A percentile compares a stretch with the other conserved stretches of the same genome.
phyloP scores from a whole-genome alignment of 2,888 invertebrate genomes.

The Spicauda simplicius region DNA sequence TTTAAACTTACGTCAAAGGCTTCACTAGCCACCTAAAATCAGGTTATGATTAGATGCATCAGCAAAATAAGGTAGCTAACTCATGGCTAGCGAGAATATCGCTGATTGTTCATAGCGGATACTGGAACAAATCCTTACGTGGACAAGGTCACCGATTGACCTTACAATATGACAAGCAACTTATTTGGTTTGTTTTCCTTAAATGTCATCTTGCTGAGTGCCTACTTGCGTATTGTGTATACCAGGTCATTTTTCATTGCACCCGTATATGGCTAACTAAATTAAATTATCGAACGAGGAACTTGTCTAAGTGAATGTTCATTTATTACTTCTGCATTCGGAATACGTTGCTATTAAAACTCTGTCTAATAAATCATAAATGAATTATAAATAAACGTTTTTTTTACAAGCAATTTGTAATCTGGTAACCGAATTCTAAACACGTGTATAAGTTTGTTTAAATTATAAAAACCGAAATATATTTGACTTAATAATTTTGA shows the following conservation, averaged over 20 bases:
- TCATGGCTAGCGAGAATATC: neutral
- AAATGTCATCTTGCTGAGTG: conserved; percentile 17
- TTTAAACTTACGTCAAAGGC: too few species aligned
- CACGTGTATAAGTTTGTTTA: too few species aligned
- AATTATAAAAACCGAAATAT: too few species aligned
- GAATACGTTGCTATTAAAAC: neutral
- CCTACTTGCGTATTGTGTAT: neutral
- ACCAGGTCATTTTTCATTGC: conserved; percentile 4
- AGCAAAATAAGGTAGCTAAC: neutral
- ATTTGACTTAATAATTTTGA: too few species aligned
- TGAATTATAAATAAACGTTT: too few species aligned
- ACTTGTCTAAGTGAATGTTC: neutral
- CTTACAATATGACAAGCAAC: conserved; percentile 1
- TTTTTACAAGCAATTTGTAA: too few species aligned
- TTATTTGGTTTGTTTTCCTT: conserved; percentile 7
- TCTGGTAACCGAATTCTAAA: too few species aligned
- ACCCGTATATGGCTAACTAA: conserved; percentile 11
- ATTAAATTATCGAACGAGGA: conserved; percentile 9
- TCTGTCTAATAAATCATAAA: too few species aligned
- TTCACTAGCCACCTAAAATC: too few species aligned
- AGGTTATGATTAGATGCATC: too few species aligned
- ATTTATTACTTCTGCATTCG: neutral
- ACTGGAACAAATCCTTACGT: neutral
- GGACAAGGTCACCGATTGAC: conserved; percentile 17
- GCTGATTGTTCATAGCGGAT: neutral